Percentiles rank a stretch among this genome's conserved stretches.
phyloP scores from a whole-genome alignment of 2,797 vertebrate genomes.

The Amblyraja radiata region DNA sequence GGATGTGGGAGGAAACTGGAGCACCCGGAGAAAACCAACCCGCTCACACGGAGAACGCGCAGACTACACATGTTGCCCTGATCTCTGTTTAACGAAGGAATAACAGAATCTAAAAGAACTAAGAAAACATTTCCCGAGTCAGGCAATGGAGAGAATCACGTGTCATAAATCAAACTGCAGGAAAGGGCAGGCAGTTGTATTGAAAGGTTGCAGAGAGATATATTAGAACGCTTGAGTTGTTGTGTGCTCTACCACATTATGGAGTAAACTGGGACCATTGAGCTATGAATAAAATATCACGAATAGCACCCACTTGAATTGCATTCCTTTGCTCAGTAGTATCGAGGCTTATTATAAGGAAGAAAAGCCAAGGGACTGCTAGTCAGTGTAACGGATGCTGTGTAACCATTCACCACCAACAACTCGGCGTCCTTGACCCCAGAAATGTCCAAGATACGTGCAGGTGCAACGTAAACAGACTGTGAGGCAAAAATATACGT shows the following conservation, averaged over 20 bases:
- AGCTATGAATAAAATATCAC: slow-evolving; percentile 12
- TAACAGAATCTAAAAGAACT: neutral
- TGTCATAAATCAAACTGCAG: neutral
- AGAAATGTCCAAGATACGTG: neutral
- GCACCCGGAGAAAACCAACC: too few relatives aligned
- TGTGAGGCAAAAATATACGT: neutral
- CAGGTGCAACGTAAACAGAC: neutral
- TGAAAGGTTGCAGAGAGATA: neutral
- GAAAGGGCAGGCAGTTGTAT: slow-evolving; percentile 14
- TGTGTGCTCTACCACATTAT: neutral
- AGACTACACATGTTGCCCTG: too few relatives aligned
- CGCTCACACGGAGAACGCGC: too few relatives aligned
- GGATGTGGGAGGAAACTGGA: too few relatives aligned
- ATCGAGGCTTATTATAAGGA: neutral
- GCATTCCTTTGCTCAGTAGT: neutral
- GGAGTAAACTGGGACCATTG: slow-evolving; percentile 17
- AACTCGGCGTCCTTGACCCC: neutral
- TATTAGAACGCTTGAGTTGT: slow-evolving; percentile 2
- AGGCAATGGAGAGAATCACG: neutral
- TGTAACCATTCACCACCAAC: neutral
- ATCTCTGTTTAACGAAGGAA: neutral
- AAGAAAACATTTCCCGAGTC: neutral
- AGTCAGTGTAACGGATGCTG: neutral
- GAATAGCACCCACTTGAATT: neutral
- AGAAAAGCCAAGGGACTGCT: neutral